These are phyloP conservation scores for Casuarius casuarius DNA, from an alignment of 2,113 vertebrate genomes.

Conservation along the genomic window DNA sequence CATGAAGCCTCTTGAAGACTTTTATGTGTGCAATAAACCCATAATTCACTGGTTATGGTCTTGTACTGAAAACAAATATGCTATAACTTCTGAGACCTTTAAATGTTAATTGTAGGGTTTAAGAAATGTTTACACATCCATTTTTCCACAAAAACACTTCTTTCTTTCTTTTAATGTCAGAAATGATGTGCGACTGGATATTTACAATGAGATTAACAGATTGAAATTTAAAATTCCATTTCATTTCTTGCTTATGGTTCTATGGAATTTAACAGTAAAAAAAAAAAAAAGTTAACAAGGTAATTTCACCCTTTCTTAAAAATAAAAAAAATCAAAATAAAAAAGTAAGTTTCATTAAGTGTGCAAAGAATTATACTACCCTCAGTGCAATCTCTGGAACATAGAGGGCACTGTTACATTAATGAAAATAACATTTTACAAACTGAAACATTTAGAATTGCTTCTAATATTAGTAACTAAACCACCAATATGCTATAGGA, in stretches of 20 bases:
- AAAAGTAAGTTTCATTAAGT: background rate
- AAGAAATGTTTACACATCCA: background rate
- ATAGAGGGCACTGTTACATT: conserved; percentile 74
- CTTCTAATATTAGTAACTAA: background rate
- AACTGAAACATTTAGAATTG: background rate
- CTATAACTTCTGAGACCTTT: background rate
- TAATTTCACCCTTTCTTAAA: background rate
- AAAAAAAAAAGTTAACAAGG: background rate
- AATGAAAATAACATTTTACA: conserved; percentile 52
- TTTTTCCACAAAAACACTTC: background rate
- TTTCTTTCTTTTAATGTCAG: background rate
- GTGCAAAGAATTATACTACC: background rate
- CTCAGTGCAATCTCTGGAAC: conserved; percentile 46
- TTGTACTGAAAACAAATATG: conserved; percentile 3
- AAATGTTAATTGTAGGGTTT: background rate
- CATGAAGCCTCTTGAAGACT: background rate
- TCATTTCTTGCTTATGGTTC: background rate
- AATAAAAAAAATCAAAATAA: background rate
- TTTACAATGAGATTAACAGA: background rate
- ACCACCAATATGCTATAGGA: background rate
- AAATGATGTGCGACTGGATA: background rate
- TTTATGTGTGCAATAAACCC: background rate
- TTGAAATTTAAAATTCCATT: conserved; percentile 10
- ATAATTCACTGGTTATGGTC: background rate
- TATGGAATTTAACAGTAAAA: background rate